Conservation (phyloP, 2,888 invertebrate species). For the Drosophila fulvimacula region DNA sequence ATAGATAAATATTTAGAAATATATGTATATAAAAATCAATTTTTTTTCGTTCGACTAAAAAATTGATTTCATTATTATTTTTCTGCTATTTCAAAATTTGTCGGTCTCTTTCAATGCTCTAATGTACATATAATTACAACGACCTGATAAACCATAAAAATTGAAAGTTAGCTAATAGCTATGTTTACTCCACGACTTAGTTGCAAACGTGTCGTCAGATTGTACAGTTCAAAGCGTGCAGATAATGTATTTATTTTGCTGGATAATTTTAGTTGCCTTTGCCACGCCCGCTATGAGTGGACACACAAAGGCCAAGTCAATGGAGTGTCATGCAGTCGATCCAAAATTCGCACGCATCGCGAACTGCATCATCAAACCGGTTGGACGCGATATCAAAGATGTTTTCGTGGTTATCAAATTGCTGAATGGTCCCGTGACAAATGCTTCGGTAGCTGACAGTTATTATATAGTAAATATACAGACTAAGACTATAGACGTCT, state of each 20-base stretch:
- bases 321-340: neutral
- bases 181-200: neutral
- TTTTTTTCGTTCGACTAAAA: neutral
- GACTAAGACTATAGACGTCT: neutral
- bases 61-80: neutral
- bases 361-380: neutral
- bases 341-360: neutral
- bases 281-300: neutral
- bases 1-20: neutral
- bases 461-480: too few relatives aligned
- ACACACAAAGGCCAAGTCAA: neutral
- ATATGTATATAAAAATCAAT: neutral
- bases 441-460: neutral
- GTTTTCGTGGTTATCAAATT: neutral
- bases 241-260: neutral
- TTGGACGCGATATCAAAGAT: slow-evolving; percentile 1
- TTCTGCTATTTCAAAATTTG: neutral
- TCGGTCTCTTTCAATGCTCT: neutral
- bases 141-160: neutral
- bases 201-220: neutral
- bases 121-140: slow-evolving; percentile 8
- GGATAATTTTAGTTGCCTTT: neutral
- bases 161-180: neutral
- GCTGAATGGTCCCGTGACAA: slow-evolving; percentile 1
- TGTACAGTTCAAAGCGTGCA: neutral